phyloP scores from a whole-genome alignment of 2,797 vertebrate species.

The Anolis apletophallus region DNA sequence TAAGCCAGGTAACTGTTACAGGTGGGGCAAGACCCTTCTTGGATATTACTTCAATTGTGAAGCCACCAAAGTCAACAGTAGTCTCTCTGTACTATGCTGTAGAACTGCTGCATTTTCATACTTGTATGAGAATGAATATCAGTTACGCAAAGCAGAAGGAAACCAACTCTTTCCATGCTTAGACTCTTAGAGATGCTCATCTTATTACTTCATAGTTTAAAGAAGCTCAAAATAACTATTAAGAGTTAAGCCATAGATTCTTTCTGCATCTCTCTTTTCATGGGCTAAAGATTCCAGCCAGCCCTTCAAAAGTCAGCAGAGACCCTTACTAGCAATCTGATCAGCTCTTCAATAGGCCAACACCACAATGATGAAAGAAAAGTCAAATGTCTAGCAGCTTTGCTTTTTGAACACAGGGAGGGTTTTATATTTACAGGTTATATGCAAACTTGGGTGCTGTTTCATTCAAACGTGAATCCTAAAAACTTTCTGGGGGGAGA shows the following conservation, averaged over 20 bases:
- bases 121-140: not conserved
- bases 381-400: not conserved
- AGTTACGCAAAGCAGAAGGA: not conserved
- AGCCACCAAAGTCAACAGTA: not conserved
- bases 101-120: not conserved
- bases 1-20: not conserved
- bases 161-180: not conserved
- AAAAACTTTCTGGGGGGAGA: conserved; percentile 8
- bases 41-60: not conserved
- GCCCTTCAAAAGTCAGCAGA: not conserved
- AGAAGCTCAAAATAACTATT: not conserved
- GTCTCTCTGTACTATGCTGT: not conserved
- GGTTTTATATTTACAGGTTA: not conserved
- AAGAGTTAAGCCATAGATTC: not conserved
- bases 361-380: not conserved
- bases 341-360: not conserved
- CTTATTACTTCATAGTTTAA: conserved; percentile 5
- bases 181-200: not conserved
- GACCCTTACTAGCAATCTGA: not conserved
- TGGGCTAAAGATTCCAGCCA: not conserved
- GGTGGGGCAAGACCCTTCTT: not conserved
- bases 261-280: not conserved
- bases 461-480: conserved; percentile 16
- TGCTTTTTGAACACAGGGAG: not conserved
- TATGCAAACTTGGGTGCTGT: not conserved